Base-by-base conservation (phyloP, 2,888 invertebrate genomes). In the Diachrysia chrysitis region DNA sequence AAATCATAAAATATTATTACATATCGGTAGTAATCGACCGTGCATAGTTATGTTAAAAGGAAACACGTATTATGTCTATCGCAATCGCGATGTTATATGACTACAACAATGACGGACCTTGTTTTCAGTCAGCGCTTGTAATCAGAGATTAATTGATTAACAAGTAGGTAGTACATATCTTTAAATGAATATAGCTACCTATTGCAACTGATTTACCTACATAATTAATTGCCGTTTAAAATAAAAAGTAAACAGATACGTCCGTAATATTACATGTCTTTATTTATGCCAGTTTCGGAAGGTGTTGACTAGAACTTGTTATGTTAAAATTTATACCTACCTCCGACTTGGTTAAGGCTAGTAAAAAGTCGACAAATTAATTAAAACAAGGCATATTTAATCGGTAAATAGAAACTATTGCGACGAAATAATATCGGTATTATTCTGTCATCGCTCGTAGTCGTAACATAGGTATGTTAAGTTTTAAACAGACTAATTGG, bases 1-100 rank as follows among this genome's bases (percentile, higher is more conserved):
- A 35, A 23, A 76, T 56, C 72, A 63, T 76, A 76, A 72, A 67
- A 58, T 1, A 14, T 51, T 66, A 71, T 63, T 42, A 63, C 57
- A 25, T 16, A 5, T 63, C 62, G 21, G 25, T 72, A 54, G 29
- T 66, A 48, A 63, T 71, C 17, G 42, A n/a, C 23, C 57, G 67
- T n/a, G 16, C 54, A 58, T 67, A 67, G 51, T 23, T 63, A 61
- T 63, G 48, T 37, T 72, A 60, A 60, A 60, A 72, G 60, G 46
- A 63, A 68, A 68, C 60, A 16, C 37, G 46, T 54, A 76, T 68
- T 32, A 46, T 6, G 12, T 14, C 19, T 54, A 55, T 76, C 37
- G 55, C 55, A 58, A 68, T 32, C 60, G 19, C 23, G 21, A 29
- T 53, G 32, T 19, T 42, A 35, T 63, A 35, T 25, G 37, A 46